Percentiles rank a stretch among this genome's conserved stretches.
These are phyloP conservation scores for Eudasyphora cyanicolor DNA, from an alignment of 2,888 invertebrate genomes.

Conservation along the genomic window DNA sequence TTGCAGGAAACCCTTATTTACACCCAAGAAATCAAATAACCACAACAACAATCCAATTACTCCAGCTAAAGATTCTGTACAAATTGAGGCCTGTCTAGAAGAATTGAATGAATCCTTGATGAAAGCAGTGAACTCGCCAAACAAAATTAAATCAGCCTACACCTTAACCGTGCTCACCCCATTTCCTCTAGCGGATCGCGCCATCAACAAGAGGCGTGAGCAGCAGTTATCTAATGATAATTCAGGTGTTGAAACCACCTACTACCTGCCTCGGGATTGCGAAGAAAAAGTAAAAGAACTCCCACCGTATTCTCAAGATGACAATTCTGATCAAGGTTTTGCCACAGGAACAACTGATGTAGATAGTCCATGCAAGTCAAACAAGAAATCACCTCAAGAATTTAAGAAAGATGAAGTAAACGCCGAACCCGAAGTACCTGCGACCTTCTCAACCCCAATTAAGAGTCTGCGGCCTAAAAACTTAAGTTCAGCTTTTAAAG, in stretches of 20 bases:
- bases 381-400: not conserved
- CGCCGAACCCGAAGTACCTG: conserved; percentile 12
- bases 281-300: conserved; percentile 16
- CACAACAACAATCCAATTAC: not conserved
- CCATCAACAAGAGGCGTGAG: not conserved
- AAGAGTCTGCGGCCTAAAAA: conserved; percentile 65
- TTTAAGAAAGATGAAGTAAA: not conserved
- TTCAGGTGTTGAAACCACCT: not conserved
- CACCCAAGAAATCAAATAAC: not conserved
- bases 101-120: conserved; percentile 71
- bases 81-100: conserved; percentile 59
- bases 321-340: conserved; percentile 76
- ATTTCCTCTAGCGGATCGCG: conserved; percentile 54
- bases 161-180: conserved; percentile 73
- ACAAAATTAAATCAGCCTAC: conserved; percentile 74
- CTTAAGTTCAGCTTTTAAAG: conserved; percentile 70
- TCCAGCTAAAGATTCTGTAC: not conserved
- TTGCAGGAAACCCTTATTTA: conserved; percentile 52
- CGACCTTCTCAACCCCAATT: conserved; percentile 34
- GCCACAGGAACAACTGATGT: conserved; percentile 76
- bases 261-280: not conserved
- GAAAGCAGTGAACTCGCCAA: conserved; percentile 73
- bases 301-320: conserved; percentile 48
- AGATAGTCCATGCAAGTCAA: conserved; percentile 71
- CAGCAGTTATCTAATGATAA: not conserved